Base-by-base conservation (phyloP, 2,113 vertebrate species). In the Ageneiosus marmoratus region DNA sequence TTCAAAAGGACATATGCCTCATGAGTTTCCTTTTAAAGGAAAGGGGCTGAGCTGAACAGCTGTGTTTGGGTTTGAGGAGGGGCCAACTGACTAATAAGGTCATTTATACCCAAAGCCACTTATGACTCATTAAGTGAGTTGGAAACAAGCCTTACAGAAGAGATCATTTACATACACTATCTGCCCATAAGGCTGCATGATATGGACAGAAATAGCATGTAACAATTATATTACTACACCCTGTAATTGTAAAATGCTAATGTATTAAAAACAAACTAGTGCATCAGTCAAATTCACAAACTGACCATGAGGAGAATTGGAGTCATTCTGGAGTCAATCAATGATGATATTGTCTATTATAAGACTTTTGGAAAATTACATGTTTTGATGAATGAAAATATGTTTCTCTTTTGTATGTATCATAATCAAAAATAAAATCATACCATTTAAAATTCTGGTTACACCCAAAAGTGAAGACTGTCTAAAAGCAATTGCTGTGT, bases 51-150 rank as follows among this genome's bases (percentile, higher is more conserved):
- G 22, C 34, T 44, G 75, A 77, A 22, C 34, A 77, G 75, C 75
- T 77, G 75, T 77, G 75, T 77, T 58, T 58, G 53, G 51, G 53
- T n/a, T n/a, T 34, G 51, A 58, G 75, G 51, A 9, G 51, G 51
- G 74, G 20, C 74, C 37, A 77, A 55, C 74, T 77, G 74, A 58
- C 53, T 58, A 77, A 77, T 77, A 6, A 15, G 75, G 75, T 77
- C 75, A 77, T 77, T 77, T 77, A 77, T 44, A 44, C 53, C 53
- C 74, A 77, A 56, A 77, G 51, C 20, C 32, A 56, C 74, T 56
- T 41, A 77, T 77, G 75, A 77, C 53, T 77, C 75, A 77, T 58
- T 77, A 58, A 56, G 2, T 41, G 53, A 37, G 22, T 18, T 58
- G 32, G 75, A 12, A 77, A 58, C 32, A 77, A 55, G 29, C 32